phyloP scores from a whole-genome alignment of 2,113 vertebrate genomes.

The Cygnus buccinator region DNA sequence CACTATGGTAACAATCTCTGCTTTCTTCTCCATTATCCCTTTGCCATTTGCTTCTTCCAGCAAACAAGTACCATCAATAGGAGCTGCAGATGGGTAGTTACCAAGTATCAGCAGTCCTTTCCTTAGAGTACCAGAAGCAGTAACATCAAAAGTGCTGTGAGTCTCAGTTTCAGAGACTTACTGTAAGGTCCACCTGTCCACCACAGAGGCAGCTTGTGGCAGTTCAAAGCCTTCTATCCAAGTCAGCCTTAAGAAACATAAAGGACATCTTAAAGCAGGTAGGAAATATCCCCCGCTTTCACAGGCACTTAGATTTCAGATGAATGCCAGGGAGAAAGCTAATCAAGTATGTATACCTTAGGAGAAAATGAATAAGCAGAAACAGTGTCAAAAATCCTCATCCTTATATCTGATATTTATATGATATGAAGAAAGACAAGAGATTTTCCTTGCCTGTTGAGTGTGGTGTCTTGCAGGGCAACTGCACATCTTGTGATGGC shows the following conservation, averaged over 20 bases:
- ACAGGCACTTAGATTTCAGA: not conserved
- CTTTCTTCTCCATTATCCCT: not conserved
- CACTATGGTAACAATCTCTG: slow-evolving; percentile 82
- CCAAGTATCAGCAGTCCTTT: not conserved
- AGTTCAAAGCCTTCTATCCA: not conserved
- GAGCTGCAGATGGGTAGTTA: not conserved
- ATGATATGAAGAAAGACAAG: not conserved
- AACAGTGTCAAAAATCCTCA: not conserved
- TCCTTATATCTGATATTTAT: not conserved
- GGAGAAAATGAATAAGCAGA: not conserved
- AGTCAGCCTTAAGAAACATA: not conserved
- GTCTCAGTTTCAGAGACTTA: not conserved
- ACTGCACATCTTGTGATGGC: slow-evolving; percentile 87
- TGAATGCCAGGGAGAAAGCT: not conserved
- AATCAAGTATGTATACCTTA: not conserved
- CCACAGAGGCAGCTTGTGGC: not conserved
- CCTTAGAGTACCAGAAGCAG: not conserved
- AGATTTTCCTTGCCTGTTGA: not conserved
- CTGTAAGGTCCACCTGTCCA: not conserved
- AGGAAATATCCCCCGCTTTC: not conserved
- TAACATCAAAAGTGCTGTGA: not conserved
- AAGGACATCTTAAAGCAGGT: not conserved
- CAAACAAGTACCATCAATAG: not conserved
- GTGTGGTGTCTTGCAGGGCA: slow-evolving; percentile 78
- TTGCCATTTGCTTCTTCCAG: not conserved